A percentile compares a stretch with the other conserved stretches of the same genome.
Conservation (phyloP, 2,113 vertebrate genomes). For the Nansenia antarctica region DNA sequence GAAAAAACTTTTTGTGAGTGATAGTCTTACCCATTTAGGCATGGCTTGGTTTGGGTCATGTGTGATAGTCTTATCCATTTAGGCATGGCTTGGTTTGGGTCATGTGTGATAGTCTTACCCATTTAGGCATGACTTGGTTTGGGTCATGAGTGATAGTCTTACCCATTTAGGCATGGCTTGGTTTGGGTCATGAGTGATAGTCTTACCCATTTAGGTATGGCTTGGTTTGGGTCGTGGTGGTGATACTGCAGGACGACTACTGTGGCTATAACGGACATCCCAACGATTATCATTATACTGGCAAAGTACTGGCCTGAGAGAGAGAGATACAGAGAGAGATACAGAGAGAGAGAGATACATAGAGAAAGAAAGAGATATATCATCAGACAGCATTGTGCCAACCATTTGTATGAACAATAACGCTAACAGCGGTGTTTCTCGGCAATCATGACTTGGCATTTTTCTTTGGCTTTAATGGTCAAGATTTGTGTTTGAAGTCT, state of each 20-base stretch:
- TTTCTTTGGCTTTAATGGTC: conserved; percentile 37
- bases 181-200: not conserved
- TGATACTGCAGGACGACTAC: conserved; percentile 82
- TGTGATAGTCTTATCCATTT: no score
- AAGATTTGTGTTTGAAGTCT: conserved; percentile 54
- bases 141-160: no score
- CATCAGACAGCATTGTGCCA: not conserved
- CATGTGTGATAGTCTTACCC: conserved; percentile 3
- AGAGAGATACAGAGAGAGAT: conserved; percentile 38
- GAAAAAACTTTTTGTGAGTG: no score
- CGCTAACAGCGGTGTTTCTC: conserved; percentile 31
- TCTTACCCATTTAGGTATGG: conserved; percentile 82
- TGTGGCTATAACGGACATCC: conserved; percentile 81
- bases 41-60: no score
- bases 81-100: not conserved
- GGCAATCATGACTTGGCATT: conserved; percentile 29
- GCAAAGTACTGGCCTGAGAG: conserved; percentile 81
- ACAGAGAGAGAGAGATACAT: conserved; percentile 17
- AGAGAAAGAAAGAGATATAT: conserved; percentile 10
- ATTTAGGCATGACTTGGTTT: no score
- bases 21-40: no score
- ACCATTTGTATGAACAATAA: conserved; percentile 26
- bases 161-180: no score
- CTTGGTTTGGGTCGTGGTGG: conserved; percentile 80
- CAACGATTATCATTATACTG: conserved; percentile 83